Evolutionary conservation across 2,797 vertebrate species (phyloP).

Genomic region (Cephalopachus bancanus): DNA sequence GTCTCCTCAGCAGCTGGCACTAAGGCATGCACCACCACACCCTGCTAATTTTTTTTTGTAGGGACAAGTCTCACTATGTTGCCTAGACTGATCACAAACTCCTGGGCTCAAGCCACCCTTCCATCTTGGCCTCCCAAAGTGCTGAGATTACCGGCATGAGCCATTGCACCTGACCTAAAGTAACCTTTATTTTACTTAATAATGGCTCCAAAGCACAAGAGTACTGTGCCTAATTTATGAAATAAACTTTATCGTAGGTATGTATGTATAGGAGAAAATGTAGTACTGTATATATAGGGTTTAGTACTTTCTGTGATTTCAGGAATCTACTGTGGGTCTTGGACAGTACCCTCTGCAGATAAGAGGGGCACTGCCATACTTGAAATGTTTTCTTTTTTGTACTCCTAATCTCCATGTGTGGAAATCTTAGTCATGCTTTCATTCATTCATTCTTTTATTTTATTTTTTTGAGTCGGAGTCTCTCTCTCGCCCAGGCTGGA

Average conservation of each 20-base stretch:
- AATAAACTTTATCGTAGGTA: background rate
- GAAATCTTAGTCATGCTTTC: constrained; percentile 15
- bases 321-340: background rate
- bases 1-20: background rate
- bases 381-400: background rate
- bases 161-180: too few species aligned
- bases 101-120: too few species aligned
- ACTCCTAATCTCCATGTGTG: background rate
- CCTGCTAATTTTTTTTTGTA: background rate
- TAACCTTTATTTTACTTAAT: too few species aligned
- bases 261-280: background rate
- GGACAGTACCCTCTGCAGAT: background rate
- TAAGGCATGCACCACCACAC: background rate
- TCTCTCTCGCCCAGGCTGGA: too few species aligned
- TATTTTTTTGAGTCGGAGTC: too few species aligned
- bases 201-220: background rate
- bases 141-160: too few species aligned
- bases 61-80: background rate
- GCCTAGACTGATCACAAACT: background rate
- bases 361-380: background rate
- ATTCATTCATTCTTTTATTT: background rate
- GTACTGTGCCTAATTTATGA: background rate
- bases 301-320: background rate
- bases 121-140: too few species aligned
- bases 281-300: background rate